A percentile compares a stretch with the other conserved stretches of the same genome.
Conservation (phyloP, 2,797 vertebrate species). For the Rhynchonycteris naso region DNA sequence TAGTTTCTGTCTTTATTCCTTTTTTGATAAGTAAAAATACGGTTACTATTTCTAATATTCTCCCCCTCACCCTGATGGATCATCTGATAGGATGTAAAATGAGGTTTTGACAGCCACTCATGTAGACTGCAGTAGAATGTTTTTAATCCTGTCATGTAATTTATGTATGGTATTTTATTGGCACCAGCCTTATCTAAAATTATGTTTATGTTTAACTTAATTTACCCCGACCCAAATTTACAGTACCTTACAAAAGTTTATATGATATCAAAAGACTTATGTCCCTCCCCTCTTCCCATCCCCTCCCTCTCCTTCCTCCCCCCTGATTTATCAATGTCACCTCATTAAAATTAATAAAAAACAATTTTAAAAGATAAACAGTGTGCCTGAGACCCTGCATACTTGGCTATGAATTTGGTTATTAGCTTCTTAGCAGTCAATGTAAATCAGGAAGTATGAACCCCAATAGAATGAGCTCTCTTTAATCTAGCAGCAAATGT, state of each 20-base stretch:
- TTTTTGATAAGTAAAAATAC: not conserved
- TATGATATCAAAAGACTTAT: not conserved
- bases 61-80: not conserved
- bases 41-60: not conserved
- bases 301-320: no score
- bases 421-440: not conserved
- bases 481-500: not conserved
- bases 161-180: not conserved
- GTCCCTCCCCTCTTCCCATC: no score
- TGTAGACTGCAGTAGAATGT: not conserved
- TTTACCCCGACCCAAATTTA: not conserved
- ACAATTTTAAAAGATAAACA: not conserved
- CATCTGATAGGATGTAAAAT: not conserved
- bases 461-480: not conserved
- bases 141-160: not conserved
- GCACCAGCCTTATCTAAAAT: not conserved
- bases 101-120: not conserved
- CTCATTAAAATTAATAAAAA: no score
- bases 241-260: not conserved
- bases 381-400: not conserved
- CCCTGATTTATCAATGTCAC: no score
- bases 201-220: conserved; percentile 5
- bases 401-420: not conserved
- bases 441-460: not conserved
- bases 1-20: not conserved